Evolutionary conservation across 2,797 vertebrate species (phyloP).

Genomic region (Diplodus sargus): DNA sequence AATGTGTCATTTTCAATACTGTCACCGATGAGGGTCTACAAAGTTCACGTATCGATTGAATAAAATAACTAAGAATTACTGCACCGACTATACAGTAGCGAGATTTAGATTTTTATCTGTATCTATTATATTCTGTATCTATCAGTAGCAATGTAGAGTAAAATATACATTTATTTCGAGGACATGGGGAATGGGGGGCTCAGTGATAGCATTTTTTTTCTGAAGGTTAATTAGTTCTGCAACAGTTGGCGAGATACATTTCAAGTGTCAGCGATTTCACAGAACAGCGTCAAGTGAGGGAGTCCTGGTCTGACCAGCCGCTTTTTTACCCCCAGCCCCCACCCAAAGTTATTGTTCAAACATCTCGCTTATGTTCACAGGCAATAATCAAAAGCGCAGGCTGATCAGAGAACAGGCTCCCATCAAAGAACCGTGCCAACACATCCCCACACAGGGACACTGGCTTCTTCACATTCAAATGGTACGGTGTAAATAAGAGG

Average conservation of each 20-base stretch:
- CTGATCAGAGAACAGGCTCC: conserved; percentile 65
- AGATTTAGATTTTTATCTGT: conserved; percentile 15
- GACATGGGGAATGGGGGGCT: conserved; percentile 44
- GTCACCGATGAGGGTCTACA: conserved; percentile 11
- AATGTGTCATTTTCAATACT: conserved; percentile 17
- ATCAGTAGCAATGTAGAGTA: conserved; percentile 39
- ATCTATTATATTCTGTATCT: conserved; percentile 21
- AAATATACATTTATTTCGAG: conserved; percentile 32
- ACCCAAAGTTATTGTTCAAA: conserved; percentile 59
- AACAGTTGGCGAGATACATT: conserved; percentile 77
- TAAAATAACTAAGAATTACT: conserved; percentile 36
- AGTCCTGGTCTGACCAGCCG: conserved; percentile 50
- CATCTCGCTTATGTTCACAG: conserved; percentile 63
- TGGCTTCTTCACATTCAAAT: conserved; percentile 79
- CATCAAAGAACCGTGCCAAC: conserved; percentile 55
- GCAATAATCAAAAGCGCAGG: conserved; percentile 64
- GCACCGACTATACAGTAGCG: conserved; percentile 26
- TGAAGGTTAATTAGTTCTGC: conserved; percentile 60
- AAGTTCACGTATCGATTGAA: conserved; percentile 13
- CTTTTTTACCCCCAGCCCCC: not conserved
- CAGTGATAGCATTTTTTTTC: conserved; percentile 68
- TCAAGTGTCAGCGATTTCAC: conserved; percentile 78
- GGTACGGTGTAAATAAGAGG: conserved; percentile 62
- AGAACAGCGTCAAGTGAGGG: conserved; percentile 59
- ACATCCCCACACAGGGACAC: conserved; percentile 58